Percentiles rank a stretch among this genome's conserved stretches.
Conservation (phyloP, 2,797 vertebrate genomes). For the Hoplostethus atlanticus region DNA sequence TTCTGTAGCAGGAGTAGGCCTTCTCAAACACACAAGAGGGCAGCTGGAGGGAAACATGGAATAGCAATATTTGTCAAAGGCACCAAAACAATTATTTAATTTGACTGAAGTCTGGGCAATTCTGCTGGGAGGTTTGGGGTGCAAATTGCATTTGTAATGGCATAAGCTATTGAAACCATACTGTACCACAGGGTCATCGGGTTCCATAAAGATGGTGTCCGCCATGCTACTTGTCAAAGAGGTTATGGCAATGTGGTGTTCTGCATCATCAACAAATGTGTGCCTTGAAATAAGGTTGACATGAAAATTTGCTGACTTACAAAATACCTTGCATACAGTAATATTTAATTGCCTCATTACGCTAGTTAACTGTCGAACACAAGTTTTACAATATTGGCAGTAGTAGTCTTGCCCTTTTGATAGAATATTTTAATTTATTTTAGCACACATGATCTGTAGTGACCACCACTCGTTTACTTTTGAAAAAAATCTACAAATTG, state of each 20-base stretch:
- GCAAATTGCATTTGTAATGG: neutral
- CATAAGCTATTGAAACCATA: neutral
- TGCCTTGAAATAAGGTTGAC: conserved; percentile 62
- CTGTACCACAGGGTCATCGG: conserved; percentile 80
- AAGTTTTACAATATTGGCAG: too few relatives aligned
- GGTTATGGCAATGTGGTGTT: conserved; percentile 58
- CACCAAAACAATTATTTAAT: neutral
- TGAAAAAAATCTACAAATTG: too few relatives aligned
- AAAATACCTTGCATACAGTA: too few relatives aligned
- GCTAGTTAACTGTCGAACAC: too few relatives aligned
- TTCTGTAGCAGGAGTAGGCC: conserved; percentile 81
- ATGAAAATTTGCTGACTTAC: conserved; percentile 3
- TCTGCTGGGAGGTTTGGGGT: neutral
- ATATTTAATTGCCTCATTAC: too few relatives aligned
- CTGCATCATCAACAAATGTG: conserved; percentile 76
- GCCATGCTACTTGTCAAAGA: conserved; percentile 70
- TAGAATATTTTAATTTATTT: too few relatives aligned
- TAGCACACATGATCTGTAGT: too few relatives aligned
- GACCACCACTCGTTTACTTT: too few relatives aligned
- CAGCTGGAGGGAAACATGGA: conserved; percentile 72
- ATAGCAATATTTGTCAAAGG: neutral
- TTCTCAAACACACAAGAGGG: conserved; percentile 77
- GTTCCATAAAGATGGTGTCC: conserved; percentile 71
- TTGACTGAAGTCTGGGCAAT: neutral
- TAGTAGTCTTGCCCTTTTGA: too few relatives aligned